Evolutionary conservation across 2,113 vertebrate genomes (phyloP).

Genomic region (Alligator mississippiensis): DNA sequence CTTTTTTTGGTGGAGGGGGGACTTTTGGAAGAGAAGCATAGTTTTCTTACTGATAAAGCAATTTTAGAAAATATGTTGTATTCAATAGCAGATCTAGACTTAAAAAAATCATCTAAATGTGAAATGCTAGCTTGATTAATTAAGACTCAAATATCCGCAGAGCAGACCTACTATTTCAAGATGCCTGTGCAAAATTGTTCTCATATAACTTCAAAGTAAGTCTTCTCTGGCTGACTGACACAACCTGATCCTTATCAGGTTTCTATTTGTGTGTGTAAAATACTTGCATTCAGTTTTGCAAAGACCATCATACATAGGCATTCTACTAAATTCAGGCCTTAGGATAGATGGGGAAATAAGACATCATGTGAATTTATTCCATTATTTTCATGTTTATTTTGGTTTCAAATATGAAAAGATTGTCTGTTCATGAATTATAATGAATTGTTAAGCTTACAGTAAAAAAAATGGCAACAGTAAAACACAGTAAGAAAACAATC

Average conservation of each 20-base stretch:
- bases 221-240: background rate
- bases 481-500: background rate
- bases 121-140: background rate
- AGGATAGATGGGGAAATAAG: background rate
- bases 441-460: background rate
- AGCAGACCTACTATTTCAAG: background rate
- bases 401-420: background rate
- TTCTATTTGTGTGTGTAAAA: background rate
- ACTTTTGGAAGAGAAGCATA: background rate
- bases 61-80: background rate
- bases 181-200: background rate
- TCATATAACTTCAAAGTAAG: background rate
- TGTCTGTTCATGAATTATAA: background rate
- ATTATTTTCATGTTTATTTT: background rate
- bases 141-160: background rate
- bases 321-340: background rate
- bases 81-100: background rate
- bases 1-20: background rate
- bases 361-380: background rate
- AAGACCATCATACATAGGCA: background rate
- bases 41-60: conserved; percentile 2
- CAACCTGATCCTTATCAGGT: background rate
- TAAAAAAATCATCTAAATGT: background rate
- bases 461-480: background rate
- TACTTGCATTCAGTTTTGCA: background rate